A percentile compares a stretch with the other conserved stretches of the same genome.
Evolutionary conservation across 2,888 invertebrate species (phyloP).

Genomic region (Sthenelais limicola): DNA sequence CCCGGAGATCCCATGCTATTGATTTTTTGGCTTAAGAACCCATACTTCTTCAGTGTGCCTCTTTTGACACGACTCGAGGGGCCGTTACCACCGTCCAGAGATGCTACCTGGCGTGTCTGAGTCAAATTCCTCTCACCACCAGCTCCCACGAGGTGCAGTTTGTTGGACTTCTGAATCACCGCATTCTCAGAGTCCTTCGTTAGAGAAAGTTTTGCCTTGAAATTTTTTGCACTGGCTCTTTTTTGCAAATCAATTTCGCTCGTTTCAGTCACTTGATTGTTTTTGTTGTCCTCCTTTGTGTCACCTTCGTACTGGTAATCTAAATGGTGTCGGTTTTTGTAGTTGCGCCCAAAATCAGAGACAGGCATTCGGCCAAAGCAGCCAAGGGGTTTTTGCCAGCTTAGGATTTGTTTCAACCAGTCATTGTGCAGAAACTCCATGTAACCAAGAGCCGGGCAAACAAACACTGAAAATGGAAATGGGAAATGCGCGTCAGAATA

Average conservation of each 20-base stretch:
- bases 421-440: constrained; percentile 65
- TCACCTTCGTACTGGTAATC: constrained; percentile 38
- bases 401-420: constrained; percentile 63
- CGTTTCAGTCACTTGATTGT: too few species aligned
- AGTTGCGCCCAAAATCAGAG: not conserved
- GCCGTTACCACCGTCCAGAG: too few species aligned
- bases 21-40: too few species aligned
- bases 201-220: too few species aligned
- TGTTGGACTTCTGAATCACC: constrained; percentile 25
- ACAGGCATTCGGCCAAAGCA: constrained; percentile 60
- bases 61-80: too few species aligned
- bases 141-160: constrained; percentile 14
- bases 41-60: too few species aligned
- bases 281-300: too few species aligned
- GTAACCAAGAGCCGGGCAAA: constrained; percentile 68
- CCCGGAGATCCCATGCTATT: too few species aligned
- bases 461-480: constrained; percentile 63
- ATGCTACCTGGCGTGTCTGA: too few species aligned
- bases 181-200: constrained; percentile 16
- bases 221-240: too few species aligned
- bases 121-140: not conserved
- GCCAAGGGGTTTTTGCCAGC: constrained; percentile 65
- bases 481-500: too few species aligned
- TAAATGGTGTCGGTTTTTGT: constrained; percentile 7
- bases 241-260: too few species aligned